Evolutionary conservation across 2,888 invertebrate species (phyloP).

Genomic region (Pammene aurita): DNA sequence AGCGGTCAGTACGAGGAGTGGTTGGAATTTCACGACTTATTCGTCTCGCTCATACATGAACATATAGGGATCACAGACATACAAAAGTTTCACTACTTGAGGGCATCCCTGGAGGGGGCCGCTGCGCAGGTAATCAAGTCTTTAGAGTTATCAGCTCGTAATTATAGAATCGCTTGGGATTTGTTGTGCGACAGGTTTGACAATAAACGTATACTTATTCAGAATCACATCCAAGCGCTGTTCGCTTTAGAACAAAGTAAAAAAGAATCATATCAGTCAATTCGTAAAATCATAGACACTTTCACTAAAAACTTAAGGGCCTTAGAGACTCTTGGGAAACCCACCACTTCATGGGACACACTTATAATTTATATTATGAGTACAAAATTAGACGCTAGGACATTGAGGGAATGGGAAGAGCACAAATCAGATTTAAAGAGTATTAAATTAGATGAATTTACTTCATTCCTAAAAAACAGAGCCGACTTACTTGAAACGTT

Average conservation of each 20-base stretch:
- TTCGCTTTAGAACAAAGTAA: too few relatives aligned
- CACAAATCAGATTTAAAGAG: conserved; percentile 1
- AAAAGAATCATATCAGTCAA: conserved; percentile 1
- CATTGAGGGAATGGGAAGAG: conserved; percentile 23
- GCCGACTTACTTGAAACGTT: too few relatives aligned
- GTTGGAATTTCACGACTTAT: conserved; percentile 32
- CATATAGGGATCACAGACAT: too few relatives aligned
- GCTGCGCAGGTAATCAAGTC: conserved; percentile 42
- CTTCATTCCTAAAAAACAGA: too few relatives aligned
- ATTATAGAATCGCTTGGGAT: conserved; percentile 42
- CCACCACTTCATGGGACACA: conserved; percentile 14
- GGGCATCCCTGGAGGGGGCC: conserved; percentile 37
- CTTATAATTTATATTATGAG: conserved; percentile 25
- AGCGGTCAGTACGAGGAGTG: conserved; percentile 37
- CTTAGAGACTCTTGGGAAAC: background rate
- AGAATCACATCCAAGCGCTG: conserved; percentile 19
- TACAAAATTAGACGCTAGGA: conserved; percentile 23
- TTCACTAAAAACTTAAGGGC: background rate
- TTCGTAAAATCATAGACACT: conserved; percentile 30
- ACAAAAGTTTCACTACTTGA: conserved; percentile 43
- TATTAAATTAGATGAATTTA: too few relatives aligned
- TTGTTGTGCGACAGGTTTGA: conserved; percentile 40
- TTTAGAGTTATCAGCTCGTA: conserved; percentile 40
- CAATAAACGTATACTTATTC: conserved; percentile 39
- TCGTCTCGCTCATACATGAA: too few relatives aligned